Evolutionary conservation across 1,140 invertebrate genomes (phyloP).

Genomic region (Atta texana): DNA sequence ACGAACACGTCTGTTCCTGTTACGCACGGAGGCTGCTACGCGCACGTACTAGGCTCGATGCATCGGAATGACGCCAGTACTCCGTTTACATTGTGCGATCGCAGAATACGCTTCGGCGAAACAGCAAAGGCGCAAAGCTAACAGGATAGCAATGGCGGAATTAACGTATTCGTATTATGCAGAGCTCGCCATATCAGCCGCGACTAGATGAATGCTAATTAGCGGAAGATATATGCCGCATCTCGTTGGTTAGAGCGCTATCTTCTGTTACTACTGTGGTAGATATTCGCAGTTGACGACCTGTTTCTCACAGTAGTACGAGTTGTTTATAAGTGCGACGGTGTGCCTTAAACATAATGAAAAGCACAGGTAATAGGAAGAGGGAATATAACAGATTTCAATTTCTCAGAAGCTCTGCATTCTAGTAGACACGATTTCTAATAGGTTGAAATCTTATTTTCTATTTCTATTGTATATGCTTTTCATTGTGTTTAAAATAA

Average conservation of each 20-base stretch:
- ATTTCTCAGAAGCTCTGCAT: too few species aligned
- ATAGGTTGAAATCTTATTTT: too few species aligned
- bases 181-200: constrained; percentile 56
- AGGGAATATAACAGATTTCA: too few species aligned
- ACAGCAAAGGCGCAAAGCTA: constrained; percentile 70
- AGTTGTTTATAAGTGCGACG: not conserved
- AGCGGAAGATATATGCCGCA: constrained; percentile 57
- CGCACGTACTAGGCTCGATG: constrained; percentile 69
- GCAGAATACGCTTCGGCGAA: constrained; percentile 55
- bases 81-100: constrained; percentile 58
- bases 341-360: not conserved
- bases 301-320: constrained; percentile 30
- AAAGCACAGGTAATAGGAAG: too few species aligned
- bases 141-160: constrained; percentile 59
- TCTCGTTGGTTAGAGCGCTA: not conserved
- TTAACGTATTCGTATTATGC: constrained; percentile 71
- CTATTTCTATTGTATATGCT: too few species aligned
- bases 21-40: constrained; percentile 69
- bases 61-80: constrained; percentile 68
- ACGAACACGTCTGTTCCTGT: constrained; percentile 69
- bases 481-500: too few species aligned
- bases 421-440: too few species aligned
- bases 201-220: constrained; percentile 65
- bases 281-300: not conserved
- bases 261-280: not conserved